Evolutionary conservation across 2,113 vertebrate genomes (phyloP).

Genomic region (Percina caprodes): DNA sequence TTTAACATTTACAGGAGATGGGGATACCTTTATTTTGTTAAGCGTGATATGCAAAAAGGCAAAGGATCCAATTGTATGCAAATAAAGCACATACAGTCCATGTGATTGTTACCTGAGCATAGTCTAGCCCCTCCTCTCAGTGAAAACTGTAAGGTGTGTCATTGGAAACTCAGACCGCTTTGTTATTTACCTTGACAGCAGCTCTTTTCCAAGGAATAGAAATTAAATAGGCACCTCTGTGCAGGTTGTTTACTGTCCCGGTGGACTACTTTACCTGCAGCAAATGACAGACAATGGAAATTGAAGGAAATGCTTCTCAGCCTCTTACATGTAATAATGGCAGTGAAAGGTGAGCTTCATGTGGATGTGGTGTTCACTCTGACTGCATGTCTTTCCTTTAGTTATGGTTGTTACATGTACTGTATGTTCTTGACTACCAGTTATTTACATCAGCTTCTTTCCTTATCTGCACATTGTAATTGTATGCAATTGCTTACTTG

Average conservation of each 20-base stretch:
- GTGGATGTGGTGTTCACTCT: background rate
- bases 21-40: background rate
- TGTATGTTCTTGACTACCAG: background rate
- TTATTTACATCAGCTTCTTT: background rate
- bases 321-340: conserved; percentile 7
- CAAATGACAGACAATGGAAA: conserved; percentile 53
- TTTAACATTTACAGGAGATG: background rate
- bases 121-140: conserved; percentile 57
- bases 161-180: conserved; percentile 40
- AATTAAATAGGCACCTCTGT: conserved; percentile 37
- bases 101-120: conserved; percentile 50
- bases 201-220: conserved; percentile 1
- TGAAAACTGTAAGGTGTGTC: conserved; percentile 60
- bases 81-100: conserved; percentile 29
- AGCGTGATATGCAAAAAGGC: background rate
- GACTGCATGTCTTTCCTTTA: background rate
- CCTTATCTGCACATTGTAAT: conserved; percentile 3
- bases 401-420: background rate
- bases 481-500: background rate
- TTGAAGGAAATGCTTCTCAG: conserved; percentile 37
- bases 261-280: conserved; percentile 33
- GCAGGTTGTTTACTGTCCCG: conserved; percentile 4
- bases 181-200: conserved; percentile 66
- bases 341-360: conserved; percentile 64
- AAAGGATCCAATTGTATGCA: conserved; percentile 49